Percentiles rank a stretch among this genome's conserved stretches.
Conservation (phyloP, 2,113 vertebrate genomes). For the Rhinogobius similis region DNA sequence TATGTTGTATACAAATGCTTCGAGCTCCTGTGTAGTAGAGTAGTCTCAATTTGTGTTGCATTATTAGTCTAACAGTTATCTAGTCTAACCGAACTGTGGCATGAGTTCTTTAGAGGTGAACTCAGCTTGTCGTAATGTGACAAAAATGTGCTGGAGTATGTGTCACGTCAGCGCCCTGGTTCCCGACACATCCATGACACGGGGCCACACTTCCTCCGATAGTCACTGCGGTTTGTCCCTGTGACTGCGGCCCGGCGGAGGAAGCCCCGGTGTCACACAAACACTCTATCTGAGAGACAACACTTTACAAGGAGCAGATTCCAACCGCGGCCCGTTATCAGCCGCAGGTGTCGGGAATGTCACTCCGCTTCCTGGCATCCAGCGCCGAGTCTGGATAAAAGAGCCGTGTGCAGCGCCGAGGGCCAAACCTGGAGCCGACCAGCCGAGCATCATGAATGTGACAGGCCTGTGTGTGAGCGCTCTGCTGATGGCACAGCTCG, state of each 20-base stretch:
- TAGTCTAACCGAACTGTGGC: neutral
- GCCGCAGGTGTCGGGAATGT: conserved; percentile 79
- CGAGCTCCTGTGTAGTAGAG: too few species aligned
- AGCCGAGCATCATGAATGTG: conserved; percentile 53
- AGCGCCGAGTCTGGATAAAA: conserved; percentile 73
- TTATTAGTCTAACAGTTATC: neutral
- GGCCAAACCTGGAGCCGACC: conserved; percentile 19
- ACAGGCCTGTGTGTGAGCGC: conserved; percentile 43
- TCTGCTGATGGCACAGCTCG: conserved; percentile 68
- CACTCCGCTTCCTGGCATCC: conserved; percentile 72
- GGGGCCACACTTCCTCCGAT: neutral
- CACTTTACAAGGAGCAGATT: conserved; percentile 79
- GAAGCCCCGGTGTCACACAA: conserved; percentile 57
- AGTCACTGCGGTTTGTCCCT: too few species aligned
- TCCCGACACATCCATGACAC: neutral
- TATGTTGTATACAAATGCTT: too few species aligned
- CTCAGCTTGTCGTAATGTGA: neutral
- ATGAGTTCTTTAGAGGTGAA: neutral
- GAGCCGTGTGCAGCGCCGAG: conserved; percentile 26
- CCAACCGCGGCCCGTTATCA: conserved; percentile 76
- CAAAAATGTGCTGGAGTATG: neutral
- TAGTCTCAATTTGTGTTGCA: too few species aligned
- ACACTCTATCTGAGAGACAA: conserved; percentile 60
- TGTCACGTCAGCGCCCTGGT: neutral
- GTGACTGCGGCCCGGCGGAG: conserved; percentile 18